Conservation (phyloP, 2,113 vertebrate species). For the Macroglossus sobrinus region DNA sequence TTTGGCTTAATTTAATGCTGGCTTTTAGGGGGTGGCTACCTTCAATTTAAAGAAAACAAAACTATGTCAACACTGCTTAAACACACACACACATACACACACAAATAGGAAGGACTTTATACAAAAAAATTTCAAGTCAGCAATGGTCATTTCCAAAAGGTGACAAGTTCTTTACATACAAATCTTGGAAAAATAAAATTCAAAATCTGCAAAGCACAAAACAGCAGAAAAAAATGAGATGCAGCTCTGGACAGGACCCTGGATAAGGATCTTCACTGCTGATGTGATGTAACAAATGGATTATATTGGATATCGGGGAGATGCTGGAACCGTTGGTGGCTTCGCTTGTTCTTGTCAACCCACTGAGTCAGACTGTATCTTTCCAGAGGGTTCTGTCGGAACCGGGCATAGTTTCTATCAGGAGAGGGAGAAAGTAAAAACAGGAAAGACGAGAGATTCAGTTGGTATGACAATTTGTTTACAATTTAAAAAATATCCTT, state of each 20-base stretch:
- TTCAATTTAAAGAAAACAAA: conserved; percentile 55
- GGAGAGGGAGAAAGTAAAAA: conserved; percentile 39
- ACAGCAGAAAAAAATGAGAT: conserved; percentile 13
- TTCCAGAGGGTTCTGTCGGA: conserved; percentile 52
- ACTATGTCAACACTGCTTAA: conserved; percentile 42
- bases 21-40: conserved; percentile 4
- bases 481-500: conserved; percentile 30
- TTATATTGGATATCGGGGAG: conserved; percentile 57
- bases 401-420: conserved; percentile 71
- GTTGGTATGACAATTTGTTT: not conserved
- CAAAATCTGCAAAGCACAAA: conserved; percentile 51
- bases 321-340: conserved; percentile 65
- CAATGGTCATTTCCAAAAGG: conserved; percentile 52
- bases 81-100: conserved; percentile 12
- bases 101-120: conserved; percentile 6
- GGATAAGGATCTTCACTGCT: not conserved
- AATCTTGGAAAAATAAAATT: conserved; percentile 58
- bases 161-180: conserved; percentile 58
- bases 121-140: conserved; percentile 48
- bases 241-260: conserved; percentile 27
- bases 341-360: conserved; percentile 63
- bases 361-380: conserved; percentile 60
- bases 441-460: not conserved
- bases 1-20: conserved; percentile 37
- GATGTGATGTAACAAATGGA: not conserved